These are phyloP conservation scores for Ciconia boyciana DNA, from an alignment of 2,113 vertebrate genomes.

Conservation along the genomic window DNA sequence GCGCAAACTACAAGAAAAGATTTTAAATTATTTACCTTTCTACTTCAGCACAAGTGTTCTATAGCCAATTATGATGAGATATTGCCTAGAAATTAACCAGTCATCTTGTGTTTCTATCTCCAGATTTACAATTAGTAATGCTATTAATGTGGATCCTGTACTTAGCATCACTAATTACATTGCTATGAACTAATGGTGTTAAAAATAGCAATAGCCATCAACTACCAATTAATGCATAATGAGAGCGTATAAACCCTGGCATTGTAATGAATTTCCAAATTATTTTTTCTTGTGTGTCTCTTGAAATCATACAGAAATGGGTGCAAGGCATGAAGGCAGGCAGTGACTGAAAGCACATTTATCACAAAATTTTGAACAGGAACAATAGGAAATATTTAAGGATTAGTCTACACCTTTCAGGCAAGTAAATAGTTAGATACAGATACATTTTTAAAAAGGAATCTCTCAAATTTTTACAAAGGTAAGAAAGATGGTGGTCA, in stretches of 20 bases:
- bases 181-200: slow-evolving; percentile 85
- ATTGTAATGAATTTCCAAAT: slow-evolving; percentile 85
- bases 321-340: slow-evolving; percentile 40
- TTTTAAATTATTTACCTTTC: slow-evolving; percentile 83
- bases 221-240: slow-evolving; percentile 88
- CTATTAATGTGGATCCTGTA: slow-evolving; percentile 86
- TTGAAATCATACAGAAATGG: slow-evolving; percentile 67
- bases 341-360: slow-evolving; percentile 46
- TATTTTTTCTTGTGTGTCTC: slow-evolving; percentile 72
- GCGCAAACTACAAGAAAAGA: slow-evolving; percentile 51
- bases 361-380: neutral
- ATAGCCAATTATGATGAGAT: slow-evolving; percentile 82
- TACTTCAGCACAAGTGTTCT: slow-evolving; percentile 77
- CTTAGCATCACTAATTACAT: slow-evolving; percentile 87
- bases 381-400: neutral
- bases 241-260: slow-evolving; percentile 81
- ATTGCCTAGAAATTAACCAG: slow-evolving; percentile 81
- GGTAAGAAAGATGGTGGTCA: neutral
- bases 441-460: neutral
- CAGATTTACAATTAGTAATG: slow-evolving; percentile 86
- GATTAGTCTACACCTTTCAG: neutral
- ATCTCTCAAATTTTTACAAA: neutral
- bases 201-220: slow-evolving; percentile 87
- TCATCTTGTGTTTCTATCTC: slow-evolving; percentile 79
- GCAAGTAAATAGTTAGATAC: neutral